Percentiles rank a stretch among this genome's conserved stretches.
phyloP scores from a whole-genome alignment of 2,113 vertebrate species.

The Eublepharis macularius region DNA sequence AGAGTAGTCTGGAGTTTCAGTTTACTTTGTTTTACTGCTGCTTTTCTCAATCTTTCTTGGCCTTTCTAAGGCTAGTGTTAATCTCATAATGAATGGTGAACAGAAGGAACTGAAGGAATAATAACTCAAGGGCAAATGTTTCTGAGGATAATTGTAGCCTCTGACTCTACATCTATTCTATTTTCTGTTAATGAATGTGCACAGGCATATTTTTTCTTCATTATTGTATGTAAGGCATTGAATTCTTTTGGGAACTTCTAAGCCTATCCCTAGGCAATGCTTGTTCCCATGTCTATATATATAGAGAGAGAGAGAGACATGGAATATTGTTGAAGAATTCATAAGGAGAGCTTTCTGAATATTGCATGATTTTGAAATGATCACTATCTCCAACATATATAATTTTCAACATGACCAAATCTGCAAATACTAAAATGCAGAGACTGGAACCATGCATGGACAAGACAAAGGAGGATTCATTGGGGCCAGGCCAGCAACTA shows the following conservation, averaged over 20 bases:
- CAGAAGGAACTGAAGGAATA: background rate
- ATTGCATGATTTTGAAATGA: background rate
- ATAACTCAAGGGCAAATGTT: background rate
- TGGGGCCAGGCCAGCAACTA: too few relatives aligned
- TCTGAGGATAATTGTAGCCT: constrained; percentile 1
- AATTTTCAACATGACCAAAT: too few relatives aligned
- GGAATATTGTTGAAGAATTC: background rate
- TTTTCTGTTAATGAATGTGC: background rate
- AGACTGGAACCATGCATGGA: too few relatives aligned
- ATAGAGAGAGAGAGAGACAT: too few relatives aligned
- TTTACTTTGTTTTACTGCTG: background rate
- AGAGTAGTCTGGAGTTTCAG: background rate
- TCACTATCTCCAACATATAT: background rate
- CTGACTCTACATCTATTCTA: background rate
- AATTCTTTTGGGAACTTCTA: background rate
- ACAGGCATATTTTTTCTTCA: background rate
- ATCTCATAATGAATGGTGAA: background rate
- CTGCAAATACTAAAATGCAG: too few relatives aligned
- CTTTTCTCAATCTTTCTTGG: background rate
- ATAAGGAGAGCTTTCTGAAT: background rate
- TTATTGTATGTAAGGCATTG: background rate
- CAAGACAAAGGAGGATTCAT: too few relatives aligned
- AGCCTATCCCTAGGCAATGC: background rate
- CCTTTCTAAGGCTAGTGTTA: background rate
- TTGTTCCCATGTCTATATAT: background rate